A percentile compares a stretch with the other conserved stretches of the same genome.
phyloP scores from a whole-genome alignment of 1,140 invertebrate species.

The Notospermus geniculatus region DNA sequence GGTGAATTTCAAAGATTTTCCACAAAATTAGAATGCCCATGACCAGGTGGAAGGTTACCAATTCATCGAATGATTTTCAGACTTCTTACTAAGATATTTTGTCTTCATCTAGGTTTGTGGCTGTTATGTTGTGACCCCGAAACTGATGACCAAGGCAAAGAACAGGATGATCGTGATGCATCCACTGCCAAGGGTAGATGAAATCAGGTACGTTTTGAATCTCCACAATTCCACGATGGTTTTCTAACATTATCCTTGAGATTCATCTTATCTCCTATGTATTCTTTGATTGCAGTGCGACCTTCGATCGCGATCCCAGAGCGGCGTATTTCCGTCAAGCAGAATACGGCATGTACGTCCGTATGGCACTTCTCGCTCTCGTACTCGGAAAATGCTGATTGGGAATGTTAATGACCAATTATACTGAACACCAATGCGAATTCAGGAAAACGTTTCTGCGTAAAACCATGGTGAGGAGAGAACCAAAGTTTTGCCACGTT shows the following conservation, averaged over 20 bases:
- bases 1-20: no score
- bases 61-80: no score
- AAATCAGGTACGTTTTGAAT: conserved; percentile 68
- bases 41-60: no score
- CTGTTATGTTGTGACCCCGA: conserved; percentile 84
- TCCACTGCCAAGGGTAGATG: conserved; percentile 89
- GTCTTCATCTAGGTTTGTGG: conserved; percentile 71
- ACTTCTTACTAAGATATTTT: conserved; percentile 4
- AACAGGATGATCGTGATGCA: conserved; percentile 94
- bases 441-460: no score
- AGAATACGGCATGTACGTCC: conserved; percentile 95
- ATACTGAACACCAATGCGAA: no score
- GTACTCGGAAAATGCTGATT: conserved; percentile 64
- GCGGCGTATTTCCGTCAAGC: conserved; percentile 98
- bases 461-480: no score
- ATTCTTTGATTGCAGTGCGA: conserved; percentile 58
- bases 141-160: conserved; percentile 92
- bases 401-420: no score
- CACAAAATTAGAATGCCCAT: no score
- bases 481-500: no score
- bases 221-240: no score
- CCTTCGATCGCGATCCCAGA: conserved; percentile 92
- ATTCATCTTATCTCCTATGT: conserved; percentile 38
- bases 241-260: no score
- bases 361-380: conserved; percentile 95